Conservation (phyloP, 2,888 invertebrate species). For the Azorinus chamasolen region DNA sequence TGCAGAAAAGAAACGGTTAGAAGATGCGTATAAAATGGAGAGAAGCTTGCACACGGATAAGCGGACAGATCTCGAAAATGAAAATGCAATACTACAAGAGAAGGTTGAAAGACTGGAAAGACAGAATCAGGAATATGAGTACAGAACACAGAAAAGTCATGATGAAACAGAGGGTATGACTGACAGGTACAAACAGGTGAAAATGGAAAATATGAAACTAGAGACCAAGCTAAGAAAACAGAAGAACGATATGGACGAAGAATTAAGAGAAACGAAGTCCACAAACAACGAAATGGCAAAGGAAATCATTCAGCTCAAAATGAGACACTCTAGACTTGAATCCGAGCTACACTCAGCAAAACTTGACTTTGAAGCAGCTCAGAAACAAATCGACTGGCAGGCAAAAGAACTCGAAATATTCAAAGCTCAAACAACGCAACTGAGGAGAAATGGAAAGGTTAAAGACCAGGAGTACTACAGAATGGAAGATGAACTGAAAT, state of each 20-base stretch:
- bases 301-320: conserved; percentile 52
- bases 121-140: conserved; percentile 46
- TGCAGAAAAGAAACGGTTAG: conserved; percentile 50
- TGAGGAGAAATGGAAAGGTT: conserved; percentile 38
- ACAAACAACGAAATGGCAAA: conserved; percentile 57
- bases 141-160: conserved; percentile 47
- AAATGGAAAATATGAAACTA: conserved; percentile 57
- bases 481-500: conserved; percentile 48
- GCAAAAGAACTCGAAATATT: conserved; percentile 55
- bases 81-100: conserved; percentile 41
- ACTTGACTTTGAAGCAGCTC: conserved; percentile 43
- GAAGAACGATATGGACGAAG: conserved; percentile 52
- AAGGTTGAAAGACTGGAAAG: conserved; percentile 39
- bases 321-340: conserved; percentile 43
- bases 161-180: conserved; percentile 47
- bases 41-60: conserved; percentile 48
- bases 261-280: conserved; percentile 43
- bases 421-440: conserved; percentile 31
- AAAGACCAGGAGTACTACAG: conserved; percentile 32
- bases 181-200: conserved; percentile 57
- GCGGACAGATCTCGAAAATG: conserved; percentile 37
- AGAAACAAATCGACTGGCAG: conserved; percentile 53
- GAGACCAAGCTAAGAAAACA: conserved; percentile 60
- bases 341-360: conserved; percentile 43
- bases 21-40: conserved; percentile 55